Conservation (phyloP, 2,113 vertebrate species). For the Tragulus kanchil region DNA sequence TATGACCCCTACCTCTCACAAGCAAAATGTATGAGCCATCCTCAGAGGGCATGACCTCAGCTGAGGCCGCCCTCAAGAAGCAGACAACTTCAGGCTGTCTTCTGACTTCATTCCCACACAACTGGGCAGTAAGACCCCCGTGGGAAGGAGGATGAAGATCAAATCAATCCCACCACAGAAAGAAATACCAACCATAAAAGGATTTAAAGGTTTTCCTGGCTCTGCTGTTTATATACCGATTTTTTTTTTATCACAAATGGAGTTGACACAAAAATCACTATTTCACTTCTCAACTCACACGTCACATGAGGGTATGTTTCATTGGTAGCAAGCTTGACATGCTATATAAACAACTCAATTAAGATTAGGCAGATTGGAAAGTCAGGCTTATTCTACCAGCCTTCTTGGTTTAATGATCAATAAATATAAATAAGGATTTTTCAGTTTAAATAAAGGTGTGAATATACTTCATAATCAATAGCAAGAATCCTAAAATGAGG, state of each 20-base stretch:
- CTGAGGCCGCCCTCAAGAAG: neutral
- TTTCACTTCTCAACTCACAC: constrained; percentile 54
- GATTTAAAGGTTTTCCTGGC: neutral
- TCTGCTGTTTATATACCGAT: constrained; percentile 42
- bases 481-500: constrained; percentile 47
- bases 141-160: neutral
- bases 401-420: constrained; percentile 65
- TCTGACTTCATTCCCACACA: neutral
- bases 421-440: constrained; percentile 71
- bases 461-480: constrained; percentile 67
- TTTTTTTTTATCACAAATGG: constrained; percentile 60
- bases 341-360: constrained; percentile 69
- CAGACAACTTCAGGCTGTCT: neutral
- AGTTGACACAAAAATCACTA: constrained; percentile 64
- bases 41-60: neutral
- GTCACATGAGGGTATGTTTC: constrained; percentile 41
- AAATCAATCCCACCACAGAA: neutral
- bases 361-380: constrained; percentile 66
- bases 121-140: neutral
- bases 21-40: neutral
- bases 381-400: constrained; percentile 32
- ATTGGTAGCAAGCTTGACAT: constrained; percentile 69
- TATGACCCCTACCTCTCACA: neutral
- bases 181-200: neutral
- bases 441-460: constrained; percentile 47